A percentile compares a stretch with the other conserved stretches of the same genome.
phyloP scores from a whole-genome alignment of 2,888 invertebrate genomes.

The Polydrusus cervinus region DNA sequence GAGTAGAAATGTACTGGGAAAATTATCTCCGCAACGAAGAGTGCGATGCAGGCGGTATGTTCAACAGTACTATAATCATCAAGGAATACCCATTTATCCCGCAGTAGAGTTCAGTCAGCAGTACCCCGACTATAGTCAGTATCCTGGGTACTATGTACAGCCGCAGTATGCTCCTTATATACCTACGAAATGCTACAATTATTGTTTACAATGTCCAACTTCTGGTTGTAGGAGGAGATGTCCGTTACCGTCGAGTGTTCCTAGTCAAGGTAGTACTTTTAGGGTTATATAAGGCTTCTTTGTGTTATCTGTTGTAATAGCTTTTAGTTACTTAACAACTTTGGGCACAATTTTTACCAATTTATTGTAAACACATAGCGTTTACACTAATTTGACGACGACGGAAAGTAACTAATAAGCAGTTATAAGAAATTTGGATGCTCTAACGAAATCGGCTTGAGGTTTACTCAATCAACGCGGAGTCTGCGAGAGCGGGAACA shows the following conservation, averaged over 20 bases:
- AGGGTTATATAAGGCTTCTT: neutral
- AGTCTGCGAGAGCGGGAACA: too few relatives aligned
- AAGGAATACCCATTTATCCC: constrained; percentile 45
- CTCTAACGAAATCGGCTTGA: too few relatives aligned
- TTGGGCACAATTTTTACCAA: constrained; percentile 29
- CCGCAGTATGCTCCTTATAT: constrained; percentile 51
- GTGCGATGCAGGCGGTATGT: constrained; percentile 56
- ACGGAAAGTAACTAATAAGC: too few relatives aligned
- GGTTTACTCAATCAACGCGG: too few relatives aligned
- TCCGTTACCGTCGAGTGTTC: constrained; percentile 37
- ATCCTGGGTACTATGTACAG: constrained; percentile 47
- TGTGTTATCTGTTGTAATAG: neutral
- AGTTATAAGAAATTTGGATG: too few relatives aligned
- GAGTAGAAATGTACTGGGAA: neutral
- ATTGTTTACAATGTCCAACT: constrained; percentile 59
- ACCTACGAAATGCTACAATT: constrained; percentile 55
- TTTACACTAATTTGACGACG: too few relatives aligned
- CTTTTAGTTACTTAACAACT: constrained; percentile 1
- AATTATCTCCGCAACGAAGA: constrained; percentile 26
- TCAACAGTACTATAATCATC: constrained; percentile 55
- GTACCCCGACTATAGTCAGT: constrained; percentile 32
- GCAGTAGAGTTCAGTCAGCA: constrained; percentile 41
- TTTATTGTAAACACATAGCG: too few relatives aligned
- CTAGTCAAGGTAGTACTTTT: constrained; percentile 46
- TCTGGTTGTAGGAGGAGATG: constrained; percentile 60